These are phyloP conservation scores for Chelonus insularis DNA, from an alignment of 1,140 invertebrate species.

Conservation along the genomic window DNA sequence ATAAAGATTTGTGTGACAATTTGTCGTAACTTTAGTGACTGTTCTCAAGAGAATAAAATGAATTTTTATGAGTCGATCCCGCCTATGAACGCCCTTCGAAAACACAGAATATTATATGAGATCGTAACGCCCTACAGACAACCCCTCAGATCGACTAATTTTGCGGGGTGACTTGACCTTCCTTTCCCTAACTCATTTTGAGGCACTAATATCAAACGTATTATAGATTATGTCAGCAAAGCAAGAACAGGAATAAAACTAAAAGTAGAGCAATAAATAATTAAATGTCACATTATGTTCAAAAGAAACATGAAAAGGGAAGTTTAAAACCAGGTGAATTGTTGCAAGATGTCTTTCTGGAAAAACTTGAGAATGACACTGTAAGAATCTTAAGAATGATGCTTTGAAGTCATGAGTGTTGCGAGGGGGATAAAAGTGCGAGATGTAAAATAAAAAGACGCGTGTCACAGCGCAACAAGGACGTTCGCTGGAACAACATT, in stretches of 20 bases:
- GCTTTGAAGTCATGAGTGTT: background rate
- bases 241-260: too few species aligned
- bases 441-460: conserved; percentile 21
- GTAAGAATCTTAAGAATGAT: background rate
- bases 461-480: conserved; percentile 18
- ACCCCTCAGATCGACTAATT: conserved; percentile 39
- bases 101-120: conserved; percentile 9
- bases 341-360: too few species aligned
- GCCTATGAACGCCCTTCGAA: background rate
- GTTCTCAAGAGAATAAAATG: too few species aligned
- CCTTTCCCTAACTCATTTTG: background rate
- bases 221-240: conserved; percentile 31
- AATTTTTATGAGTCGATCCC: too few species aligned
- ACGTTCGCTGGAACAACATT: conserved; percentile 50
- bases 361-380: background rate
- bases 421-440: background rate
- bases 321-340: too few species aligned
- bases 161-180: conserved; percentile 30
- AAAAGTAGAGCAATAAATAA: background rate
- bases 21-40: too few species aligned
- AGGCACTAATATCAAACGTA: conserved; percentile 39
- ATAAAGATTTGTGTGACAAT: too few species aligned
- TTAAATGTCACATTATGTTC: too few species aligned
- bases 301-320: too few species aligned
- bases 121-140: conserved; percentile 40